Base-by-base conservation (phyloP, 2,113 vertebrate genomes). In the Hoplias malabaricus region DNA sequence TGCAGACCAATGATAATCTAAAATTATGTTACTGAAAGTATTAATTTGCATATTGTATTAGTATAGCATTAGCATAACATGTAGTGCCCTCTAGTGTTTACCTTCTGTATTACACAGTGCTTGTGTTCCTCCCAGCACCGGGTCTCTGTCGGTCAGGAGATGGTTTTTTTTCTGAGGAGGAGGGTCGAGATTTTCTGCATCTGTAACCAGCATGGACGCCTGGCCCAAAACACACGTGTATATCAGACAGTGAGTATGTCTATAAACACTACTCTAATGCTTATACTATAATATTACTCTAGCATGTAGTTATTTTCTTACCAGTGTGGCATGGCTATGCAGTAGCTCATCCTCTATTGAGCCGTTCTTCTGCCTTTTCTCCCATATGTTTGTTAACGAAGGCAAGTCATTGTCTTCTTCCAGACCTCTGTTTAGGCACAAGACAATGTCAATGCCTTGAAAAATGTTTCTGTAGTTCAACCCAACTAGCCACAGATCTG, bases 61-160 rank as follows among this genome's bases (percentile, higher is more conserved):
- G 25, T 31, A 14, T 16, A 14, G 11, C 9, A 19, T 21, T n/a
- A 2, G 6, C 21, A 23, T 4, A 31, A 16, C 8, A 42, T 27
- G 27, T 36, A 42, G 12, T 56, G 62, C 31, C 53, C 54, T 69
- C 54, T 61, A 59, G 50, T 61, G 23, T 14, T 3, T 76, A 93
- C 92, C 87, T 88, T 86, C 70, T 21, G 88, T 85, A 21, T 92
- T 86, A 71, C 87, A 86, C 7, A 90, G 82, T 19, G 82, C 84
- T 53, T 83, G 85, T 0, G 80, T 21, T 54, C 83, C 89, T 19
- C 90, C 90, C 8, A 93, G 80, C 0, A 92, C 31, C 0, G 92
- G 92, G 75, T 93, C 92, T 81, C 84, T 85, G 82, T 91, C 90
- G 4, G 91, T 93, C 73, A 93, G 88, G 31, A 93, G 87, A n/a